A percentile compares a stretch with the other conserved stretches of the same genome.
Evolutionary conservation across 2,797 vertebrate genomes (phyloP).

Genomic region (Oophaga sylvatica): DNA sequence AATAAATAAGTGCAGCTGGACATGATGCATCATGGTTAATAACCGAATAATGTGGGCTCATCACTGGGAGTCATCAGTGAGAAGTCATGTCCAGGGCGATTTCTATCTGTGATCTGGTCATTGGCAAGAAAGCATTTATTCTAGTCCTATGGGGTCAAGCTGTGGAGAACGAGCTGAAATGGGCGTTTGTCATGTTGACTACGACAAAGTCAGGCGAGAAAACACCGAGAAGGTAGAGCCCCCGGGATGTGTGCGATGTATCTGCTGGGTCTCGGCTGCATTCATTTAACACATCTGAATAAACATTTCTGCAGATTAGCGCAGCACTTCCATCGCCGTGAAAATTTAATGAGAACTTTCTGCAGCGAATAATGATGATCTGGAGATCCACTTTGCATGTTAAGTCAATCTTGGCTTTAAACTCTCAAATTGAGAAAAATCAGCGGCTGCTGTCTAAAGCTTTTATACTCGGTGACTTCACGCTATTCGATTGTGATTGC

Average conservation of each 20-base stretch:
- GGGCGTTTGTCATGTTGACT: background rate
- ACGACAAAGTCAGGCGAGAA: background rate
- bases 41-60: too few relatives aligned
- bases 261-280: slow-evolving; percentile 49
- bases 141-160: background rate
- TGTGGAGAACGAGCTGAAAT: background rate
- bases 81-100: background rate
- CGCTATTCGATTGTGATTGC: background rate
- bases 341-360: slow-evolving; percentile 61
- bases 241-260: slow-evolving; percentile 6
- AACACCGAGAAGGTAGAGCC: background rate
- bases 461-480: slow-evolving; percentile 6
- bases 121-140: too few relatives aligned
- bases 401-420: slow-evolving; percentile 38
- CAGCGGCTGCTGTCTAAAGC: slow-evolving; percentile 6
- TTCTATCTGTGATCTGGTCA: background rate
- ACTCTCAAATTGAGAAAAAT: slow-evolving; percentile 21
- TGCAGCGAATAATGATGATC: slow-evolving; percentile 56
- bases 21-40: too few relatives aligned
- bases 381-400: slow-evolving; percentile 47
- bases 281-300: slow-evolving; percentile 61
- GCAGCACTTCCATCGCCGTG: slow-evolving; percentile 47
- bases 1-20: background rate
- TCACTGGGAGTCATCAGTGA: background rate
- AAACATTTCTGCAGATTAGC: slow-evolving; percentile 59